A percentile compares a stretch with the other conserved stretches of the same genome.
phyloP scores from a whole-genome alignment of 2,113 vertebrate genomes.

The Nesoenas mayeri region DNA sequence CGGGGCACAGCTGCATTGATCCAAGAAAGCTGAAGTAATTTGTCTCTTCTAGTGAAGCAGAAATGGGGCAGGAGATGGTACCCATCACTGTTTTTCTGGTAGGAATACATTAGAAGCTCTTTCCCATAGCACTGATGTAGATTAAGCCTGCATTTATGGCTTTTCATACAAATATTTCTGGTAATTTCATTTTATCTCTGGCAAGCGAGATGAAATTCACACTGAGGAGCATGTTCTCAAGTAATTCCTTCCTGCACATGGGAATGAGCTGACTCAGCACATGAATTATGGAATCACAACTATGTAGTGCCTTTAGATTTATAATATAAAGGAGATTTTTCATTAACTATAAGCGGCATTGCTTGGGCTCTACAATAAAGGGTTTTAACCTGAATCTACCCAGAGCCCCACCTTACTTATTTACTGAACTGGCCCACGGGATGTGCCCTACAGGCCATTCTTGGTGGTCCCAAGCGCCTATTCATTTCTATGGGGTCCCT shows the following conservation, averaged over 20 bases:
- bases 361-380: neutral
- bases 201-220: slow-evolving; percentile 40
- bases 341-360: neutral
- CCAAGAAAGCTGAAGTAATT: slow-evolving; percentile 8
- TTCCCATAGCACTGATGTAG: neutral
- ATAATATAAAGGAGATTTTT: neutral
- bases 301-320: neutral
- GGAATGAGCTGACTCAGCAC: slow-evolving; percentile 14
- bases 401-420: neutral
- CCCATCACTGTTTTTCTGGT: neutral
- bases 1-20: neutral
- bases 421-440: neutral
- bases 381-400: neutral
- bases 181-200: slow-evolving; percentile 46
- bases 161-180: slow-evolving; percentile 58
- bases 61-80: neutral
- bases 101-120: slow-evolving; percentile 11
- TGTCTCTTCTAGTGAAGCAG: slow-evolving; percentile 8
- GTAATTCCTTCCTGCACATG: neutral
- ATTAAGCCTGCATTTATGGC: neutral
- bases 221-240: neutral
- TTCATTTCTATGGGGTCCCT: neutral
- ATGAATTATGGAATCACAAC: slow-evolving; percentile 23
- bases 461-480: neutral
- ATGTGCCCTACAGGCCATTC: neutral